Evolutionary conservation across 1,140 invertebrate genomes (phyloP).

Genomic region (Cylas formicarius): DNA sequence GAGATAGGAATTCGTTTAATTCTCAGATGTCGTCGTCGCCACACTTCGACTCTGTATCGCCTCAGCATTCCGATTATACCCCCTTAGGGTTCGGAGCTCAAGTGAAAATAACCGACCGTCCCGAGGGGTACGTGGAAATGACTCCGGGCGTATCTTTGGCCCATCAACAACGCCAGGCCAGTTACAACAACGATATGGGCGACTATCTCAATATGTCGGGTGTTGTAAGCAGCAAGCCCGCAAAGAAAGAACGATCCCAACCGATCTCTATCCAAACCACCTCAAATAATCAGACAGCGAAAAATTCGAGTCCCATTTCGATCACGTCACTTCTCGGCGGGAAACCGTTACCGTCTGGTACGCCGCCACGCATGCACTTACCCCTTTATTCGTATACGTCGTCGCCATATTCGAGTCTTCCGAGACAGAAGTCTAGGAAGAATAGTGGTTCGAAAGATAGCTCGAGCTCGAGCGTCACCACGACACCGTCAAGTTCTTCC

Average conservation of each 20-base stretch:
- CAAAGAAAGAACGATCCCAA: constrained; percentile 48
- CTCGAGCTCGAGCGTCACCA: constrained; percentile 42
- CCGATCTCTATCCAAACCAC: constrained; percentile 51
- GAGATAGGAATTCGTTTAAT: constrained; percentile 39
- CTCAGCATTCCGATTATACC: constrained; percentile 8
- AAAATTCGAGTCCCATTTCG: constrained; percentile 25
- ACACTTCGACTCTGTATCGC: constrained; percentile 4
- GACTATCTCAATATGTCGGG: constrained; percentile 42
- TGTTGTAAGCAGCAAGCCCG: constrained; percentile 26
- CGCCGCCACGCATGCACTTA: constrained; percentile 41
- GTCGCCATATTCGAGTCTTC: constrained; percentile 39
- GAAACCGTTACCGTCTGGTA: constrained; percentile 39
- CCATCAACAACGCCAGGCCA: constrained; percentile 30
- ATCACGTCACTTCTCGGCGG: constrained; percentile 16
- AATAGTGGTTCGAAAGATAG: constrained; percentile 41
- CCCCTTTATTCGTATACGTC: constrained; percentile 29
- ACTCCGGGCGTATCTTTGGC: constrained; percentile 37
- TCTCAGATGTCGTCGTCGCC: constrained; percentile 28
- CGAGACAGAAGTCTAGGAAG: constrained; percentile 29
- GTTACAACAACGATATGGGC: constrained; percentile 30
- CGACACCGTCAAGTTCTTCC: constrained; percentile 48
- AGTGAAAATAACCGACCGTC: constrained; percentile 36
- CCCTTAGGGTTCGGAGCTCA: constrained; percentile 34
- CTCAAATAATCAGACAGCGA: constrained; percentile 8
- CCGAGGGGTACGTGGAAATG: constrained; percentile 58